Conservation (phyloP, 2,888 invertebrate genomes). For the Chrysina gloriosa region DNA sequence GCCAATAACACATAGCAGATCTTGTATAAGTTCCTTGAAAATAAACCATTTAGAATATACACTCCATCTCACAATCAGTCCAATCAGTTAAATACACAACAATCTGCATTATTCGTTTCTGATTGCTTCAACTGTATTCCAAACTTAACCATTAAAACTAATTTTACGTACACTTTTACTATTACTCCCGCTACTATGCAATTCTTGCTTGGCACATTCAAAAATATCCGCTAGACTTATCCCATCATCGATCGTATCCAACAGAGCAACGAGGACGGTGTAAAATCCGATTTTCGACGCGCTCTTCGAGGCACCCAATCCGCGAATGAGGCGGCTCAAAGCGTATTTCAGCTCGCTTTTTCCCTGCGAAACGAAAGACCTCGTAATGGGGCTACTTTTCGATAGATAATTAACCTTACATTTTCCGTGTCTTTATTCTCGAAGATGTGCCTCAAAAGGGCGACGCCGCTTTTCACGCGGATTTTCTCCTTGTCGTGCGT, state of each 20-base stretch:
- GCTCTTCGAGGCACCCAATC: slow-evolving; percentile 76
- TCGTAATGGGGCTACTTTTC: slow-evolving; percentile 13
- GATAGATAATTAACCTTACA: slow-evolving; percentile 59
- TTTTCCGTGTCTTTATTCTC: slow-evolving; percentile 57
- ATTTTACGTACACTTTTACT: slow-evolving; percentile 74
- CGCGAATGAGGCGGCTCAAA: slow-evolving; percentile 76
- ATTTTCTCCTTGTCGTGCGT: slow-evolving; percentile 60
- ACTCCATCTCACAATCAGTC: too few species aligned
- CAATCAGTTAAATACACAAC: too few species aligned
- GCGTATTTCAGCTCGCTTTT: slow-evolving; percentile 75
- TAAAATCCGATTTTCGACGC: slow-evolving; percentile 77
- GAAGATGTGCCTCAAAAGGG: slow-evolving; percentile 63
- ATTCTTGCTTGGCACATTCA: slow-evolving; percentile 72
- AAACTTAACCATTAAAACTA: too few species aligned
- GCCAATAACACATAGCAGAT: too few species aligned
- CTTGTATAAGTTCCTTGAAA: too few species aligned
- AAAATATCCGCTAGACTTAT: slow-evolving; percentile 69
- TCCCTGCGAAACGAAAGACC: slow-evolving; percentile 64
- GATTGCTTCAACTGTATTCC: too few species aligned
- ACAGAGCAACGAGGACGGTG: slow-evolving; percentile 73
- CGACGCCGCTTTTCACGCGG: slow-evolving; percentile 62
- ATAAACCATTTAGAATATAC: too few species aligned
- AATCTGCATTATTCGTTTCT: too few species aligned
- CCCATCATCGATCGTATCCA: slow-evolving; percentile 67
- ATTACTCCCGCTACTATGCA: slow-evolving; percentile 71